Conservation (phyloP, 2,797 vertebrate species). For the Aulostomus chinensis region DNA sequence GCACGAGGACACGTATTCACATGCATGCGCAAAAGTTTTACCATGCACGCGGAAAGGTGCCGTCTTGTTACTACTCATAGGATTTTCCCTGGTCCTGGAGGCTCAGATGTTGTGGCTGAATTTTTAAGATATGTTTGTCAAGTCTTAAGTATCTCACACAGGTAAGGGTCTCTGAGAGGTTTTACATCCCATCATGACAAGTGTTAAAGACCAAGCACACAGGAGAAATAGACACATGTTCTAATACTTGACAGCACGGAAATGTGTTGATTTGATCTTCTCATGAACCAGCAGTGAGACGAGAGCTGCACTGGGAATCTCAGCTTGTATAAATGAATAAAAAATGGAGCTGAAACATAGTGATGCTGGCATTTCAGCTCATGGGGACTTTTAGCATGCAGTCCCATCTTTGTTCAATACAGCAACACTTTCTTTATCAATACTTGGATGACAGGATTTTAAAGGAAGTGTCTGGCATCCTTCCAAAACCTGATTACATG, state of each 20-base stretch:
- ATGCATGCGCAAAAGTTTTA: too few species aligned
- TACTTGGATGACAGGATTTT: constrained; percentile 28
- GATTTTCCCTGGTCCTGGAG: too few species aligned
- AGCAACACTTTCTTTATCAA: constrained; percentile 30
- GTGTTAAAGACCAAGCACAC: constrained; percentile 56
- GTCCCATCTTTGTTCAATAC: background rate
- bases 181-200: constrained; percentile 43
- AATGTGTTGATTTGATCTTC: constrained; percentile 57
- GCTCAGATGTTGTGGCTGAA: background rate
- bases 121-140: constrained; percentile 26
- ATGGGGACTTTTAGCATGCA: constrained; percentile 29
- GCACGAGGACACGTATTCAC: too few species aligned
- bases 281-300: constrained; percentile 31
- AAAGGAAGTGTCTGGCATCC: constrained; percentile 31
- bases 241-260: constrained; percentile 50
- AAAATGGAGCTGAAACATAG: constrained; percentile 23
- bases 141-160: constrained; percentile 26
- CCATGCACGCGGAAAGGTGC: too few species aligned
- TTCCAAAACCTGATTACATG: constrained; percentile 48
- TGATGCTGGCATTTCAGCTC: constrained; percentile 17
- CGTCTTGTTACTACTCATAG: too few species aligned
- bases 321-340: constrained; percentile 32
- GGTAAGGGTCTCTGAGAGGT: constrained; percentile 18
- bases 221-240: constrained; percentile 31
- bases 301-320: constrained; percentile 17